These are phyloP conservation scores for Tipula helvola DNA, from an alignment of 2,888 invertebrate genomes.

Conservation along the genomic window DNA sequence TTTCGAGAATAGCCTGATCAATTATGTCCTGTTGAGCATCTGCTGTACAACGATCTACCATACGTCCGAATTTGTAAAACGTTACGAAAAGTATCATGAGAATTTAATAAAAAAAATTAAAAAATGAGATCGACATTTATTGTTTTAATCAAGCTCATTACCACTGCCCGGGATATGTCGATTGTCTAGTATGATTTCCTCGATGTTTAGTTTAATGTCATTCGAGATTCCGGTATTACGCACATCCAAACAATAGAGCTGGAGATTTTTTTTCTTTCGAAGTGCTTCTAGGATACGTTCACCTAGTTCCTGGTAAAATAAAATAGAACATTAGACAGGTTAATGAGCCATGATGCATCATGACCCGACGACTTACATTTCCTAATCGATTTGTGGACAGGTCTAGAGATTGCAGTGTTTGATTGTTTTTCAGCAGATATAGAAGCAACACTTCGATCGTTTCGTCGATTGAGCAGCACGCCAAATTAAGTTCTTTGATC, in stretches of 20 bases:
- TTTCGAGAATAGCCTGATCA: slow-evolving; percentile 24
- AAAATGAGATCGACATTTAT: background rate
- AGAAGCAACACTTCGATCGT: slow-evolving; percentile 28
- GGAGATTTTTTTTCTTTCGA: slow-evolving; percentile 24
- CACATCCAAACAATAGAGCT: slow-evolving; percentile 25
- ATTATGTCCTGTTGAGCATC: slow-evolving; percentile 28
- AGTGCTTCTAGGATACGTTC: slow-evolving; percentile 28
- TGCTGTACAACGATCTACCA: slow-evolving; percentile 34
- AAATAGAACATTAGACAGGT: background rate
- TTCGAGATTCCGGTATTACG: slow-evolving; percentile 28
- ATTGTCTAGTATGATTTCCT: slow-evolving; percentile 17
- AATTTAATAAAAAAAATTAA: background rate
- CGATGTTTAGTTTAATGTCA: slow-evolving; percentile 25
- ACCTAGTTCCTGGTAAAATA: slow-evolving; percentile 22
- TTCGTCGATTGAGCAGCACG: slow-evolving; percentile 27
- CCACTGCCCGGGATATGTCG: background rate
- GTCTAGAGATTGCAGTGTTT: slow-evolving; percentile 24
- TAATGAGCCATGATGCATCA: background rate
- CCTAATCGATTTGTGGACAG: slow-evolving; percentile 29
- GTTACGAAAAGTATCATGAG: slow-evolving; percentile 10
- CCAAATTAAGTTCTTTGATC: slow-evolving; percentile 25
- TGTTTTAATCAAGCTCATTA: background rate
- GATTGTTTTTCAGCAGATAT: slow-evolving; percentile 28
- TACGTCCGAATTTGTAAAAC: slow-evolving; percentile 26
- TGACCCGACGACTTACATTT: slow-evolving; percentile 20